phyloP scores from a whole-genome alignment of 2,797 vertebrate genomes.

The Sorex maritimensis region DNA sequence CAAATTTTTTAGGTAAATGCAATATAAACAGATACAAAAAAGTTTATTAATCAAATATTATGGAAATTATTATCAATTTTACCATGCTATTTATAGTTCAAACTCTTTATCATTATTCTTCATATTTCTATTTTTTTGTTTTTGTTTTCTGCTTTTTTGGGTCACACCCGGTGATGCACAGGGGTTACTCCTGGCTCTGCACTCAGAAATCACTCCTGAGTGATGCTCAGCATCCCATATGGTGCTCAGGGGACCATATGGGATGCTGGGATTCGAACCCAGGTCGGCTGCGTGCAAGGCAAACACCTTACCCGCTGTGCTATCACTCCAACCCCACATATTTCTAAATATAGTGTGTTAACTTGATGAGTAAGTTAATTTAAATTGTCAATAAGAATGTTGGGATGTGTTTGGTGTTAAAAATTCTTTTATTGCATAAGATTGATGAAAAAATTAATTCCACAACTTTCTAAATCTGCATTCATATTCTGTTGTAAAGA shows the following conservation, averaged over 20 bases:
- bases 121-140: too few species aligned
- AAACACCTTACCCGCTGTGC: too few species aligned
- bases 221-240: too few species aligned
- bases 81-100: slow-evolving; percentile 20
- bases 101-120: slow-evolving; percentile 49
- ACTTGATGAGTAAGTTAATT: not conserved
- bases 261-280: too few species aligned
- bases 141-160: too few species aligned
- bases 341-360: not conserved
- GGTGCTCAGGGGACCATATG: too few species aligned
- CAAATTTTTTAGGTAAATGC: slow-evolving; percentile 3
- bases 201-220: too few species aligned
- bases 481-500: not conserved
- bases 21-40: not conserved
- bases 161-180: too few species aligned
- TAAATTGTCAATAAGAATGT: slow-evolving; percentile 24
- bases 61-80: slow-evolving; percentile 33
- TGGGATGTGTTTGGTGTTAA: slow-evolving; percentile 3
- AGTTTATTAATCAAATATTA: not conserved
- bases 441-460: slow-evolving; percentile 39
- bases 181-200: too few species aligned
- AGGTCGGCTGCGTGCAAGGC: too few species aligned
- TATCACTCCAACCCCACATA: not conserved
- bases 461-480: not conserved
- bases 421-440: not conserved